A percentile compares a stretch with the other conserved stretches of the same genome.
Evolutionary conservation across 2,113 vertebrate genomes (phyloP).

Genomic region (Zosterops japonicus): DNA sequence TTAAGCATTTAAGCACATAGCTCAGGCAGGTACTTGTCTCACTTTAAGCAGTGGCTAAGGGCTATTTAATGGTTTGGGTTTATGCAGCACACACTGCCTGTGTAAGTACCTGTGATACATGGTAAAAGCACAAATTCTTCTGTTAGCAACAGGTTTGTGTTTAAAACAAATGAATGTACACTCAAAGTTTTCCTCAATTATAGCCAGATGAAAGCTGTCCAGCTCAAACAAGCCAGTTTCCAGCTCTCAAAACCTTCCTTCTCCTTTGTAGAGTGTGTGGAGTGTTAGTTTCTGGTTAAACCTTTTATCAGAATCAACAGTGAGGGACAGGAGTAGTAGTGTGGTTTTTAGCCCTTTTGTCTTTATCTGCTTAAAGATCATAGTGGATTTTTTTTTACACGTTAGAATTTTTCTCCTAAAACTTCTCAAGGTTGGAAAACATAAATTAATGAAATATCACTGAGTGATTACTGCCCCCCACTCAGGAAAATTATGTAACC

Average conservation of each 20-base stretch:
- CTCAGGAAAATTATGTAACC: neutral
- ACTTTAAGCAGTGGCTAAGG: conserved; percentile 32
- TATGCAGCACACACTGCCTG: neutral
- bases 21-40: conserved; percentile 45
- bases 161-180: neutral
- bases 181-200: neutral
- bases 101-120: neutral
- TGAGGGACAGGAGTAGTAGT: neutral
- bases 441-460: neutral
- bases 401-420: neutral
- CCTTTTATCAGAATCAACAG: neutral
- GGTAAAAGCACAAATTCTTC: neutral
- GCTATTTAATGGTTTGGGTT: conserved; percentile 44
- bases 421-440: neutral
- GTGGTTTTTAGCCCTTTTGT: neutral
- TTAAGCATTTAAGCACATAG: neutral
- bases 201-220: neutral
- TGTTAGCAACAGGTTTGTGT: neutral
- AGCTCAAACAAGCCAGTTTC: neutral
- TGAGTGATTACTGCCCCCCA: neutral
- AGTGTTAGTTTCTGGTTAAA: neutral
- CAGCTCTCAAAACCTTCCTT: neutral
- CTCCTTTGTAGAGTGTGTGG: neutral
- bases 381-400: neutral
- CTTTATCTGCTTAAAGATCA: neutral